Evolutionary conservation across 2,113 vertebrate genomes (phyloP), one percentile per base, ranked within the genome.

Genomic region (Prionailurus viverrinus): DNA sequence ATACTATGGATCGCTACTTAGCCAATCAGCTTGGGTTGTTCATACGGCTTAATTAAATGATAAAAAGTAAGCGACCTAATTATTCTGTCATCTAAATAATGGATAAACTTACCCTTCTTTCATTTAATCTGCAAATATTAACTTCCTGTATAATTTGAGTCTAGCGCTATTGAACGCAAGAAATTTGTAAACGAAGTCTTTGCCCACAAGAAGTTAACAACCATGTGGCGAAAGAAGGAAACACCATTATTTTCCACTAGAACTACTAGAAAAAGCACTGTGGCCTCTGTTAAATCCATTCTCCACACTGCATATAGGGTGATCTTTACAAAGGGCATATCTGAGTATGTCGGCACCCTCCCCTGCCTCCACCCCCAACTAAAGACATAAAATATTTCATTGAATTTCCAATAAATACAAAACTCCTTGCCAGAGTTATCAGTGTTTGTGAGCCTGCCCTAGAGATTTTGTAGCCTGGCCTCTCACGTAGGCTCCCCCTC

Each of bases 51-150:
- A 66, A 92, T 69, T 51, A 88, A 97, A 88, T 48, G 1, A 4
- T 84, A 83, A 41, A 45, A 91, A 41, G 3, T 51, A 81, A 91
- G 74, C 63, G 71, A 7, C 7, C 21, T 65, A 96, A 83, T 80
- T 90, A 80, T 88, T 48, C 51, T 96, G 7, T 71, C 33, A 53
- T 45, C 16, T 61, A 58, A 95, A 48, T 78, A 85, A 87, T 12
- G 69, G 14, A 96, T 53, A 83, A 36, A 4, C 5, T 74, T 58
- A 63, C 2, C 10, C 11, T 58, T 93, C n/a, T 95, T 85, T 89
- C 31, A 80, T 80, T 79, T 83, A n/a, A 45, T 90, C 33, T 71
- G 15, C 13, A 94, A 96, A 71, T 88, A 81, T 27, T 48, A 93
- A 45, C 7, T 73, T 78, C 76, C 16, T 55, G 39, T 13, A 82